phyloP scores from a whole-genome alignment of 2,888 invertebrate genomes.

The Bellardia bayeri region DNA sequence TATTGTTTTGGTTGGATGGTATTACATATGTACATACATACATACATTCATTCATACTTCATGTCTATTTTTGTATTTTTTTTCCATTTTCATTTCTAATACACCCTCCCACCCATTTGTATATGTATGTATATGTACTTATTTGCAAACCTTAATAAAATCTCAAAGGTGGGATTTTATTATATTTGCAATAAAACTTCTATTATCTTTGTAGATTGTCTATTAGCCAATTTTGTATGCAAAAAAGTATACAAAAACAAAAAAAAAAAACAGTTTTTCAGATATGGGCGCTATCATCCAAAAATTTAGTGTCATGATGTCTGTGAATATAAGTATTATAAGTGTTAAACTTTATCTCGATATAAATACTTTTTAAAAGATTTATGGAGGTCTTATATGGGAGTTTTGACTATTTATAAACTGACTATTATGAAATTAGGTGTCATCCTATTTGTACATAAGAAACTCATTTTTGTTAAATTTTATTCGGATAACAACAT shows the following conservation, averaged over 20 bases:
- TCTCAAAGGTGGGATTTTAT: slow-evolving; percentile 6
- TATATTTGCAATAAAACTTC: slow-evolving; percentile 7
- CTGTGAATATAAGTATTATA: too few relatives aligned
- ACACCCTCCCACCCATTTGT: neutral
- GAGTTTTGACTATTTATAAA: too few relatives aligned
- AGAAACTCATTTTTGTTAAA: too few relatives aligned
- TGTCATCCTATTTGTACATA: too few relatives aligned
- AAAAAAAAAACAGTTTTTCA: too few relatives aligned
- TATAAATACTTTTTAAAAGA: too few relatives aligned
- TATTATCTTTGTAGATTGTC: neutral
- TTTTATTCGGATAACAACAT: too few relatives aligned
- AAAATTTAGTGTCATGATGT: too few relatives aligned
- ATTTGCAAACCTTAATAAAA: neutral
- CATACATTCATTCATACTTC: neutral
- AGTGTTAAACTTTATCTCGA: too few relatives aligned
- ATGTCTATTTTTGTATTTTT: neutral
- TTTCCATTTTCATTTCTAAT: neutral
- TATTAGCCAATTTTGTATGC: neutral
- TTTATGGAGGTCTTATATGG: too few relatives aligned
- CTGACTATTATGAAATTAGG: too few relatives aligned
- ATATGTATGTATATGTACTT: neutral
- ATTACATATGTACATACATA: neutral
- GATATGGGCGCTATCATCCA: too few relatives aligned
- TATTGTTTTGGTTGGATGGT: slow-evolving; percentile 48
- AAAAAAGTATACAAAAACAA: neutral